Conservation (phyloP, 2,888 invertebrate species). For the Melanotus villosus region DNA sequence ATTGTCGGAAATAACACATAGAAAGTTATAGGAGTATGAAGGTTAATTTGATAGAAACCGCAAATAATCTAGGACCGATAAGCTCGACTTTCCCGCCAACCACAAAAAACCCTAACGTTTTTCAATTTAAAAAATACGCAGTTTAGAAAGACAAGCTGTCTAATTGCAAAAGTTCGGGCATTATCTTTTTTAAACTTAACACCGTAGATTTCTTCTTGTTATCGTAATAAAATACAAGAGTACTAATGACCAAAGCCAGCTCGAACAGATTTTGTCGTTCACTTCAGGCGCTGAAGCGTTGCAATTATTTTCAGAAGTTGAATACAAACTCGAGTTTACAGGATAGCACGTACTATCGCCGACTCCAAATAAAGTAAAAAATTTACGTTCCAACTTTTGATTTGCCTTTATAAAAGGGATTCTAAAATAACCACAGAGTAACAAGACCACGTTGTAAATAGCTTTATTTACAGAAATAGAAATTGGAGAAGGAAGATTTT, state of each 20-base stretch:
- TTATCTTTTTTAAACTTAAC: no score
- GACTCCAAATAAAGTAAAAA: not conserved
- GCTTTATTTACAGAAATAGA: no score
- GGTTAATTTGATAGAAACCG: slow-evolving; percentile 18
- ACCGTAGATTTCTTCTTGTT: no score
- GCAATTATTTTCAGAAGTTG: slow-evolving; percentile 8
- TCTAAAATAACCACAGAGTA: no score
- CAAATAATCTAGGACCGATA: not conserved
- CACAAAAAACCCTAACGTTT: not conserved
- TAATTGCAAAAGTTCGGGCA: no score
- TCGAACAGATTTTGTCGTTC: not conserved
- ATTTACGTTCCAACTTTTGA: no score
- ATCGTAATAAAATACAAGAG: no score
- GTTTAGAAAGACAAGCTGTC: no score
- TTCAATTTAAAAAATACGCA: not conserved
- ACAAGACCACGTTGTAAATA: no score
- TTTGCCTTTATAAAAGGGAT: no score
- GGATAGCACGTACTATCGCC: not conserved
- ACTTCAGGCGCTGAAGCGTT: slow-evolving; percentile 6
- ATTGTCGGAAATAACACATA: slow-evolving; percentile 26
- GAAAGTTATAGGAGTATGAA: slow-evolving; percentile 17
- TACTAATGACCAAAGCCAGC: no score
- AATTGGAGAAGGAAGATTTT: no score
- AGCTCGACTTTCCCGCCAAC: not conserved
- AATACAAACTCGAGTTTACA: not conserved